phyloP scores from a whole-genome alignment of 2,797 vertebrate species.

The Strix occidentalis region DNA sequence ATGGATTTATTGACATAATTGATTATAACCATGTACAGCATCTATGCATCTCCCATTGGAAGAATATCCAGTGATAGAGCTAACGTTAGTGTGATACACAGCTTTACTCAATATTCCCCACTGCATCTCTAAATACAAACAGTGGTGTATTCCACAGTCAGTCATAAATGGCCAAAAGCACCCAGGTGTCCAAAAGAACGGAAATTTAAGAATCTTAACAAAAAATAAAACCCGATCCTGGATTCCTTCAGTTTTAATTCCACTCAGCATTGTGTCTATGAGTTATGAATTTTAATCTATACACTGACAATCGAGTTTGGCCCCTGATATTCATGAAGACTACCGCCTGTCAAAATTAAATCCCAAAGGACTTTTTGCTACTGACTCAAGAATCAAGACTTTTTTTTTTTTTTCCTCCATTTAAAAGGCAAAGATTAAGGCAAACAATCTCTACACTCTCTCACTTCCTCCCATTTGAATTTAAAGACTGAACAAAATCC shows the following conservation, averaged over 20 bases:
- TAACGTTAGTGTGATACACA: constrained; percentile 65
- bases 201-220: not conserved
- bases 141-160: constrained; percentile 11
- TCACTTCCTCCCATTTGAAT: not conserved
- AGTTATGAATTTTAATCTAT: not conserved
- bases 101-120: constrained; percentile 42
- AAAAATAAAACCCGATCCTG: not conserved
- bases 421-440: constrained; percentile 17
- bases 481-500: not conserved
- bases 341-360: not conserved
- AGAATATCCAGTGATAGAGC: constrained; percentile 71
- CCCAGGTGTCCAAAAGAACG: not conserved
- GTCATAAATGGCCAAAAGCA: constrained; percentile 1
- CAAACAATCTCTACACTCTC: not conserved
- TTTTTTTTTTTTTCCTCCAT: not conserved
- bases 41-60: constrained; percentile 76
- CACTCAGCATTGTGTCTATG: not conserved
- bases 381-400: not conserved
- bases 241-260: not conserved
- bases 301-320: not conserved
- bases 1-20: constrained; percentile 73
- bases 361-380: not conserved
- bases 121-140: constrained; percentile 38
- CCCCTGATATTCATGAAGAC: not conserved
- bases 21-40: constrained; percentile 69